These are phyloP conservation scores for Bellardia bayeri DNA, from an alignment of 2,888 invertebrate genomes.

Conservation along the genomic window DNA sequence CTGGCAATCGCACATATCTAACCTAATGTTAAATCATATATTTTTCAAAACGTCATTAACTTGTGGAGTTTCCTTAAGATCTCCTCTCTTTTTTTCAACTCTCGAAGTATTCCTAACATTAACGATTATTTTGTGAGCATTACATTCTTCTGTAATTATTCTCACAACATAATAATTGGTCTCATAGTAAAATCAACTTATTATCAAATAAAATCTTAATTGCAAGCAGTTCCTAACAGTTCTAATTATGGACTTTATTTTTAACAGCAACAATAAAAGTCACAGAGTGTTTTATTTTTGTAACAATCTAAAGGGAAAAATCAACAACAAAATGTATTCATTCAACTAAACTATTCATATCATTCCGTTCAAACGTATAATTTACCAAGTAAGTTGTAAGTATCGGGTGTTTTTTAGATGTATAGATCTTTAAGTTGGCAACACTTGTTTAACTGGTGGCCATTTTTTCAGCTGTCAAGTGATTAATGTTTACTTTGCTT, in stretches of 20 bases:
- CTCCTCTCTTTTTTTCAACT: background rate
- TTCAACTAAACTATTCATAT: slow-evolving; percentile 30
- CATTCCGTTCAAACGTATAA: slow-evolving; percentile 6
- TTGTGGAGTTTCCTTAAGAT: slow-evolving; percentile 6
- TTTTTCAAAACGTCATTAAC: slow-evolving; percentile 26
- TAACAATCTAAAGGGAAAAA: slow-evolving; percentile 19
- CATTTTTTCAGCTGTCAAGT: no score
- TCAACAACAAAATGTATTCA: slow-evolving; percentile 1
- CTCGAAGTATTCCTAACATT: slow-evolving; percentile 10
- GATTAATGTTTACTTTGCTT: no score
- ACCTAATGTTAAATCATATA: no score
- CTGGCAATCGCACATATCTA: no score
- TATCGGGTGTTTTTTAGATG: background rate
- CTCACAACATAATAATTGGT: slow-evolving; percentile 22
- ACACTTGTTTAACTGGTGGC: no score
- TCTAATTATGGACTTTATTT: slow-evolving; percentile 63
- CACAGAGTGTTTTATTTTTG: background rate
- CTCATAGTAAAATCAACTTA: slow-evolving; percentile 1
- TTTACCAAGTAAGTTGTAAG: background rate
- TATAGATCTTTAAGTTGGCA: no score
- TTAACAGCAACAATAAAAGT: slow-evolving; percentile 14
- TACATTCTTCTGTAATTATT: slow-evolving; percentile 16
- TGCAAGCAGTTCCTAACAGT: slow-evolving; percentile 41
- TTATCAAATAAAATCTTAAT: slow-evolving; percentile 55
- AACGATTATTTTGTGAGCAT: background rate